Evolutionary conservation across 1,140 invertebrate genomes (phyloP), one percentile per base, ranked within the genome.

Genomic region (Steinernema khuongi): DNA sequence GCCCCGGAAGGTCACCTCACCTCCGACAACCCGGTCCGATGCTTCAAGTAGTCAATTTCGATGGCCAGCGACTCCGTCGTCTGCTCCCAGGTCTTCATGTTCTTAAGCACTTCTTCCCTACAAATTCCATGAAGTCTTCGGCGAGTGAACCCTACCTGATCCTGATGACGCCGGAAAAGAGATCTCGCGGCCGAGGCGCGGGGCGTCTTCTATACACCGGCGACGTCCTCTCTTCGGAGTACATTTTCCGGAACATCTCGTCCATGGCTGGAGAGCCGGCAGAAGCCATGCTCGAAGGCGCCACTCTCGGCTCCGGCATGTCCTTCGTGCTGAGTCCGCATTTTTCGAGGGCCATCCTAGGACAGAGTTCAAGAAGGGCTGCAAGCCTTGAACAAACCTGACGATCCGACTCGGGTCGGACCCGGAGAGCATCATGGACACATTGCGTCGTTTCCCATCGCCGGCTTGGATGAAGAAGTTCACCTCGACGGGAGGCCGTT

Each of bases 31-130:
- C 68, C 33, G 14, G 75, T 74, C 50, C 75, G 73, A 26, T 68
- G 71, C 41, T 76, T 76, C 31, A 76, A 66, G 67, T 76, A 71
- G 29, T 72, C 67, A 33, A 76, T 71, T 26, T 76, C 75, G n/a
- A 73, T 66, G 7, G 72, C 41, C 0, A 73, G 22, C n/a, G 28
- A 67, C 1, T 41, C 19, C 26, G 44, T 68, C 32, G 68, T 67
- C 4, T 33, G 31, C 32, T 73, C 44, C 19, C 66, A 33, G 31
- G 19, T 68, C 29, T 67, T 73, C 30, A 36, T 67, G 41, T 68
- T 73, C 26, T 67, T 19, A 66, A 67, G n/a, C 60, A 36, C 31
- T 73, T 73, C 1, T 43, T 73, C 60, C 68, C 22, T 4, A 67
- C n/a, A n/a, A 29, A 67, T n/a, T 22, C 60, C 7, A 29, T n/a